Conservation (phyloP, 1,140 invertebrate species). For the Archivesica marissinica region DNA sequence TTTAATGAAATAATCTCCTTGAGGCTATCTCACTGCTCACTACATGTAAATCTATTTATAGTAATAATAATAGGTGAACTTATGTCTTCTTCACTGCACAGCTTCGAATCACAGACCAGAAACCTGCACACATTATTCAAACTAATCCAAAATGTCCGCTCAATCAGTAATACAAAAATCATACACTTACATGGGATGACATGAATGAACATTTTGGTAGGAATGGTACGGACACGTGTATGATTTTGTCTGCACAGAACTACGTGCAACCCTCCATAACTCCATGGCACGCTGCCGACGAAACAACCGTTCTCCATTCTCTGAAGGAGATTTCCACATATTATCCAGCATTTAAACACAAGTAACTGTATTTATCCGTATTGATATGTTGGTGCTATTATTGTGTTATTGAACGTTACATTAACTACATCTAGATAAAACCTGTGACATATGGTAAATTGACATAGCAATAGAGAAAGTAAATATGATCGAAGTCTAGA, state of each 20-base stretch:
- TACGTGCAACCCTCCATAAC: conserved; percentile 51
- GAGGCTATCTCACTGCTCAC: too few species aligned
- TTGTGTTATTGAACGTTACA: conserved; percentile 41
- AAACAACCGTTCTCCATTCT: conserved; percentile 12
- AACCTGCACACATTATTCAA: too few species aligned
- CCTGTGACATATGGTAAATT: conserved; percentile 35
- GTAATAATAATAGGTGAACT: too few species aligned
- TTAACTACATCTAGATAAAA: background rate
- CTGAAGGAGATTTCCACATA: conserved; percentile 28
- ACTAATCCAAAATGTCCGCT: too few species aligned
- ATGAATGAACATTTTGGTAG: conserved; percentile 54
- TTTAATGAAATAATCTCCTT: too few species aligned
- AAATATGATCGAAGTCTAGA: background rate
- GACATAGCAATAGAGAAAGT: background rate
- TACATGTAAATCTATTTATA: too few species aligned
- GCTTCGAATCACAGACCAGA: too few species aligned
- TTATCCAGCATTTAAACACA: conserved; percentile 8
- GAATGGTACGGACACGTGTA: conserved; percentile 60
- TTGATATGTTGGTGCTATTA: background rate
- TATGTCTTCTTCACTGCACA: too few species aligned
- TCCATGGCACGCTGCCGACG: conserved; percentile 55
- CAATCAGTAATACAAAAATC: background rate
- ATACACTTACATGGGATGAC: conserved; percentile 31
- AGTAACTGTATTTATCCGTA: conserved; percentile 4
- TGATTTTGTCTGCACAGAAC: conserved; percentile 39